Percentiles rank a stretch among this genome's conserved stretches.
phyloP scores from a whole-genome alignment of 2,113 vertebrate genomes.

The Pogonocichla stellata region DNA sequence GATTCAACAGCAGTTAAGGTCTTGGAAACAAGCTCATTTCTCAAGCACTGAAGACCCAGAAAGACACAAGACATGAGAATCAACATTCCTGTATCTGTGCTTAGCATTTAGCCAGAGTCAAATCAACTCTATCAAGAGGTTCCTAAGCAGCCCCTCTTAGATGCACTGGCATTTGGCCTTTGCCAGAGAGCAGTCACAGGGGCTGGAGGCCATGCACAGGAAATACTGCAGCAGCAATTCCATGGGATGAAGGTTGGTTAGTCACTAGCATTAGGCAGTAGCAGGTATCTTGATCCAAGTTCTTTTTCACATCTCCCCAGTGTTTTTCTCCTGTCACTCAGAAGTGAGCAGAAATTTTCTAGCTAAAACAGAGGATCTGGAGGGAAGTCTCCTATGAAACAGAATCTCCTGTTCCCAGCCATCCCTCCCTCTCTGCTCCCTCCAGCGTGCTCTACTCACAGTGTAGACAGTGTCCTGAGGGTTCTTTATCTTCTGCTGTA shows the following conservation, averaged over 20 bases:
- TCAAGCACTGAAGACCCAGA: not conserved
- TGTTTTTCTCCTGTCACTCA: not conserved
- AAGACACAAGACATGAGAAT: not conserved
- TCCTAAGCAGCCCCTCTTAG: not conserved
- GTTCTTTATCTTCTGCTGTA: conserved; percentile 68
- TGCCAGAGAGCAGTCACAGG: not conserved
- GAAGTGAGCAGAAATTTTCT: not conserved
- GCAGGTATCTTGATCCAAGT: not conserved
- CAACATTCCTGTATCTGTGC: not conserved
- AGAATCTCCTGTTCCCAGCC: not conserved
- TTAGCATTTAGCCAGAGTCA: not conserved
- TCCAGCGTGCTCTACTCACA: conserved; percentile 59
- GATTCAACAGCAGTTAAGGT: not conserved
- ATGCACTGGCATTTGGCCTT: not conserved
- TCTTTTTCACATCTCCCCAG: not conserved
- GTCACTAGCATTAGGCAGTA: not conserved
- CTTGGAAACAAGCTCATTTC: not conserved
- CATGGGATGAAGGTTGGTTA: not conserved
- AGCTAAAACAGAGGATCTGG: not conserved
- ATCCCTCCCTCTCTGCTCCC: not conserved
- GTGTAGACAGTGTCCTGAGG: conserved; percentile 73
- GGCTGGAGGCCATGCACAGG: not conserved
- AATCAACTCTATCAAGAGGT: not conserved
- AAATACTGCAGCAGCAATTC: not conserved
- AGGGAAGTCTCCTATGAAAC: not conserved